These are phyloP conservation scores for Dendroctonus valens DNA, from an alignment of 1,140 invertebrate species.

Conservation along the genomic window DNA sequence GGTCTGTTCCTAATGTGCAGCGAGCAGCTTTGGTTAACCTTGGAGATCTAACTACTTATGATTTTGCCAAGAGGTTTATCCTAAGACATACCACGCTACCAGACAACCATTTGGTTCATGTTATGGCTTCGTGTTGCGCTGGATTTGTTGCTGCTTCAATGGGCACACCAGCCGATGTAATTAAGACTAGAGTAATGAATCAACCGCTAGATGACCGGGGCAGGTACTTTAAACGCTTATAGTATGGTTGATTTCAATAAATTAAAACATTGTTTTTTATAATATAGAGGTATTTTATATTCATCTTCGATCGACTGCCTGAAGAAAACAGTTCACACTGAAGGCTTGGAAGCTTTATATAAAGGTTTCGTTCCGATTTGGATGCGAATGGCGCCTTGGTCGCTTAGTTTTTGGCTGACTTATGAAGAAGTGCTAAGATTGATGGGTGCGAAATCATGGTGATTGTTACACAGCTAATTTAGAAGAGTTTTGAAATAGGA, in stretches of 20 bases:
- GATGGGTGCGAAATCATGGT: constrained; percentile 49
- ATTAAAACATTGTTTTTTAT: constrained; percentile 41
- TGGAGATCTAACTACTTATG: constrained; percentile 88
- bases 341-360: constrained; percentile 88
- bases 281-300: constrained; percentile 70
- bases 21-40: constrained; percentile 80
- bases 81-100: constrained; percentile 72
- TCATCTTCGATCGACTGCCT: constrained; percentile 84
- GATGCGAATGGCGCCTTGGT: constrained; percentile 95
- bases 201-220: constrained; percentile 81
- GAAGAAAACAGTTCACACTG: constrained; percentile 81
- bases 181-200: constrained; percentile 94
- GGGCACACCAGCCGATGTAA: constrained; percentile 89
- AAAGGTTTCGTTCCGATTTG: constrained; percentile 95
- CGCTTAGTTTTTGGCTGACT: constrained; percentile 91
- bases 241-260: neutral
- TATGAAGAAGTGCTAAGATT: constrained; percentile 76
- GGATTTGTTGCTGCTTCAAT: constrained; percentile 84
- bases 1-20: constrained; percentile 80
- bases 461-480: neutral
- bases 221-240: constrained; percentile 54
- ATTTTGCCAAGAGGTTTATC: constrained; percentile 80
- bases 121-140: constrained; percentile 74
- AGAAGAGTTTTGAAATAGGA: no score
- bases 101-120: constrained; percentile 78